phyloP scores from a whole-genome alignment of 2,797 vertebrate genomes.

The Argya squamiceps region DNA sequence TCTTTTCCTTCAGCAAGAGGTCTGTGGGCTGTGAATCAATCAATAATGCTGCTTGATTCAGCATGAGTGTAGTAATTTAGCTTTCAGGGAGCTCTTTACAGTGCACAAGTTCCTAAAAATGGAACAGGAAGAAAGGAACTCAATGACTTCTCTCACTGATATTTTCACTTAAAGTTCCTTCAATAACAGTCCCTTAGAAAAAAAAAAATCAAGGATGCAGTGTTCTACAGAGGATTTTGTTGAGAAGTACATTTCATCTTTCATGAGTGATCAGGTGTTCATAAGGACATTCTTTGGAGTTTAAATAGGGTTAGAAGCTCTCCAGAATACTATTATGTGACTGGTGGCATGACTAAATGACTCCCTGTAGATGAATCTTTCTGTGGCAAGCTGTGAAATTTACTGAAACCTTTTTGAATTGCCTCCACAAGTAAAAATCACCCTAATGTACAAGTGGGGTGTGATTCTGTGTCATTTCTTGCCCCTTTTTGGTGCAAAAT shows the following conservation, averaged over 20 bases:
- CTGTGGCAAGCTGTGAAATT: background rate
- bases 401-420: background rate
- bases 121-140: background rate
- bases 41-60: background rate
- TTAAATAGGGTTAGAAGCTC: background rate
- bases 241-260: background rate
- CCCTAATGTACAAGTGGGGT: rapidly evolving
- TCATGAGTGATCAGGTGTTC: background rate
- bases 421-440: background rate
- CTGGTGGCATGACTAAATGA: background rate
- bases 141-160: background rate
- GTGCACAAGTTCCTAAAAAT: background rate
- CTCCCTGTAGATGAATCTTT: background rate
- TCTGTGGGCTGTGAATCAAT: background rate
- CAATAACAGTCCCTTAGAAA: background rate
- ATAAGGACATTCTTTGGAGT: background rate
- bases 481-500: background rate
- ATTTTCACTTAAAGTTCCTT: background rate
- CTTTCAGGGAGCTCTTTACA: background rate
- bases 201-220: background rate
- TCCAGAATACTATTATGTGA: background rate
- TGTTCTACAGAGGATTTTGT: background rate
- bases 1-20: background rate
- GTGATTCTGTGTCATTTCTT: background rate
- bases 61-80: background rate